phyloP scores from a whole-genome alignment of 2,888 invertebrate species.

The Amphipoea oculea region DNA sequence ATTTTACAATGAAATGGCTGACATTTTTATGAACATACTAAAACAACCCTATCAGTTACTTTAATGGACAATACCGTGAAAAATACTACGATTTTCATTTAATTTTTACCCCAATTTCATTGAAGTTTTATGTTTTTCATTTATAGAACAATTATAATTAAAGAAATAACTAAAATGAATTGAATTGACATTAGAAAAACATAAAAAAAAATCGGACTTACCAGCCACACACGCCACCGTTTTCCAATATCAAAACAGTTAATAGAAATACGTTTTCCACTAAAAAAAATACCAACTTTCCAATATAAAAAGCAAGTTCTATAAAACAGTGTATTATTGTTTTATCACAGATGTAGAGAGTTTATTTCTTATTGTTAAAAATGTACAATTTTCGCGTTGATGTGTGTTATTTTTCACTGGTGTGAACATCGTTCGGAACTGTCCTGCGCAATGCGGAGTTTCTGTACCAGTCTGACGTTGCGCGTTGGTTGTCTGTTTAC shows the following conservation, averaged over 20 bases:
- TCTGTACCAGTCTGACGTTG: conserved; percentile 73
- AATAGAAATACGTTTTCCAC: conserved; percentile 30
- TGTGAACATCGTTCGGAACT: conserved; percentile 71
- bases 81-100: neutral
- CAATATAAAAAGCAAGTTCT: conserved; percentile 12
- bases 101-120: too few species aligned
- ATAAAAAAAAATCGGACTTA: conserved; percentile 37
- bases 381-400: conserved; percentile 61
- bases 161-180: neutral
- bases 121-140: neutral
- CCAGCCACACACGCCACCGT: conserved; percentile 53
- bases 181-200: neutral
- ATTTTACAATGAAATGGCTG: neutral
- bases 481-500: conserved; percentile 67
- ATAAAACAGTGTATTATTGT: conserved; percentile 48
- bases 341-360: conserved; percentile 68
- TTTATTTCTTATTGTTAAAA: conserved; percentile 58
- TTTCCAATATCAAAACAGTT: conserved; percentile 55
- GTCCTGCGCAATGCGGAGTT: conserved; percentile 82
- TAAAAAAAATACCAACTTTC: conserved; percentile 24
- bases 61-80: neutral
- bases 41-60: neutral
- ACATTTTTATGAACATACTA: neutral
- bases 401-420: conserved; percentile 71
- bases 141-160: neutral